phyloP scores from a whole-genome alignment of 1,140 invertebrate species.

The Lordiphosa mommai region DNA sequence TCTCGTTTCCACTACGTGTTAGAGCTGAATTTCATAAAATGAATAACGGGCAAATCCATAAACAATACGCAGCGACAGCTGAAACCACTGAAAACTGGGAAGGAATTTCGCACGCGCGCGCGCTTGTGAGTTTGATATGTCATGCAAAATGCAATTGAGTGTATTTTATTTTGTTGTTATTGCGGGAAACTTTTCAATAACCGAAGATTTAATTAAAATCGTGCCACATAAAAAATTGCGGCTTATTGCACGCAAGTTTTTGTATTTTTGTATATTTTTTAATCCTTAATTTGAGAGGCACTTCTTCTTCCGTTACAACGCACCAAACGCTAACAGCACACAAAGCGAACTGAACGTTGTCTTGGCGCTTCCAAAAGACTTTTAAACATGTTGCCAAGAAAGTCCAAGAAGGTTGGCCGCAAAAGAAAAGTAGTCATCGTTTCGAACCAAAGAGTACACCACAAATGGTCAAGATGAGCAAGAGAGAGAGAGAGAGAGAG shows the following conservation, averaged over 20 bases:
- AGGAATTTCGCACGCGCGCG: constrained; percentile 34
- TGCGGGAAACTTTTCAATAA: constrained; percentile 25
- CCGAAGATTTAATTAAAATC: constrained; percentile 32
- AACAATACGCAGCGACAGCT: constrained; percentile 45
- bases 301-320: constrained; percentile 50
- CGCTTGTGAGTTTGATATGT: background rate
- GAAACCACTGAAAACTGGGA: constrained; percentile 9
- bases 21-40: constrained; percentile 42
- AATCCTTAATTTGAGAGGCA: constrained; percentile 27
- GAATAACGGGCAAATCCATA: constrained; percentile 52
- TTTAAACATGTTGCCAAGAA: constrained; percentile 76
- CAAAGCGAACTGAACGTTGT: constrained; percentile 63
- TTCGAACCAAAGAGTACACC: constrained; percentile 30
- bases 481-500: constrained; percentile 9
- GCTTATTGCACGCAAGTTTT: constrained; percentile 30
- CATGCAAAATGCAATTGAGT: constrained; percentile 16
- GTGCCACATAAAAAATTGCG: constrained; percentile 26
- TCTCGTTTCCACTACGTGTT: constrained; percentile 47
- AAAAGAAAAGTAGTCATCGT: constrained; percentile 63
- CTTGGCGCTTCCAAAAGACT: constrained; percentile 72
- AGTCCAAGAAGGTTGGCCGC: constrained; percentile 68
- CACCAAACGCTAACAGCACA: constrained; percentile 71
- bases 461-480: constrained; percentile 58
- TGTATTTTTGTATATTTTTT: constrained; percentile 9
- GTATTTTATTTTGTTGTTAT: constrained; percentile 14